phyloP scores from a whole-genome alignment of 2,113 vertebrate genomes.

The Noturus placidus region DNA sequence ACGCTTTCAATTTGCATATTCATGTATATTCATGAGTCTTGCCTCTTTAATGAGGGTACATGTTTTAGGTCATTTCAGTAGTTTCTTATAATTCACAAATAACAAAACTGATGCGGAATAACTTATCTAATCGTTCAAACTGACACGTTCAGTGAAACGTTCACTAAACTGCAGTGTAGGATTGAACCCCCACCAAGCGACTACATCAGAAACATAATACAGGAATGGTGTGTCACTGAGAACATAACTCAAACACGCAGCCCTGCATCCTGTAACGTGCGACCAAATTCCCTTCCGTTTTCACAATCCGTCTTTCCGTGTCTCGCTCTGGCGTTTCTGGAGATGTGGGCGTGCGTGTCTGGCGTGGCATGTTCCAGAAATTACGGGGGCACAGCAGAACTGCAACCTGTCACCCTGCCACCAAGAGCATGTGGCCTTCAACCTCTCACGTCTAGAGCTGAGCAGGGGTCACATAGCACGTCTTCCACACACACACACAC shows the following conservation, averaged over 20 bases:
- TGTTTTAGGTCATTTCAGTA: neutral
- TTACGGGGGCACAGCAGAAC: conserved; percentile 1
- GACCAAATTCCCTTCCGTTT: neutral
- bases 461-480: conserved; percentile 17
- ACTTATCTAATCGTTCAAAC: neutral
- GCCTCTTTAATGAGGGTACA: neutral
- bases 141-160: neutral
- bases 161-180: neutral
- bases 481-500: conserved; percentile 14
- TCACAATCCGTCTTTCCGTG: neutral
- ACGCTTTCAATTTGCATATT: neutral
- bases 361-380: conserved; percentile 23
- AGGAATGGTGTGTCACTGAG: neutral
- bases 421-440: neutral
- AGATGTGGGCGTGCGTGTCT: neutral
- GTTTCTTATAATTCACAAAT: neutral
- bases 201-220: conserved; percentile 13
- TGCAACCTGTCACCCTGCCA: conserved; percentile 7
- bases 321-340: conserved; percentile 7
- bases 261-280: conserved; percentile 19
- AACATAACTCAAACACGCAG: conserved; percentile 9
- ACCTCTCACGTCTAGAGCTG: conserved; percentile 22
- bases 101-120: neutral
- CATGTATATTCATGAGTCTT: neutral
- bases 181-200: neutral